Percentiles rank a stretch among this genome's conserved stretches.
These are phyloP conservation scores for Fulica atra DNA, from an alignment of 2,113 vertebrate genomes.

Conservation along the genomic window DNA sequence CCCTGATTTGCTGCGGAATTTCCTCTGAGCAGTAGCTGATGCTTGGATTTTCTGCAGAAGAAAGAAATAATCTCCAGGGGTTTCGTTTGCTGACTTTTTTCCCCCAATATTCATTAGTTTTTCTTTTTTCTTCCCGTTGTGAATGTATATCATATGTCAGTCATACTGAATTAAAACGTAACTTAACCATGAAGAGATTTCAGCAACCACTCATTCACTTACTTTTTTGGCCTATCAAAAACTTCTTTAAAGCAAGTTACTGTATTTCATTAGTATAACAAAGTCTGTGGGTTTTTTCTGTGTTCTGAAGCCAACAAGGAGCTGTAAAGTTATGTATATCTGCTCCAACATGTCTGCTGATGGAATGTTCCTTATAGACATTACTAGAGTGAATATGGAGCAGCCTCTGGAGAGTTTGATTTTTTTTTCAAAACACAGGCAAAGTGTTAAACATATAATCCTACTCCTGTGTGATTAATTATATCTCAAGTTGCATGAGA, in stretches of 20 bases:
- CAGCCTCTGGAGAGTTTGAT: neutral
- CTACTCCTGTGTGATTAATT: slow-evolving; percentile 47
- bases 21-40: neutral
- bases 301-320: slow-evolving; percentile 12
- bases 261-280: neutral
- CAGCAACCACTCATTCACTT: neutral
- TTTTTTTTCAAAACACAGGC: neutral
- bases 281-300: neutral
- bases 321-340: neutral
- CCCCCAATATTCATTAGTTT: neutral
- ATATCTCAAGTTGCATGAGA: neutral
- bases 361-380: neutral
- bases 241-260: neutral
- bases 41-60: neutral
- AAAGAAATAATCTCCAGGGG: neutral
- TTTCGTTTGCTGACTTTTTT: neutral
- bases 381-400: neutral
- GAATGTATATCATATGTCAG: neutral
- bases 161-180: neutral
- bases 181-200: neutral
- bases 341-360: neutral
- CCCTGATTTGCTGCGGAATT: neutral
- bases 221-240: neutral
- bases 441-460: slow-evolving; percentile 33
- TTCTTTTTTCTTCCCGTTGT: neutral